phyloP scores from a whole-genome alignment of 2,797 vertebrate species.

The Triplophysa yarkandensis region DNA sequence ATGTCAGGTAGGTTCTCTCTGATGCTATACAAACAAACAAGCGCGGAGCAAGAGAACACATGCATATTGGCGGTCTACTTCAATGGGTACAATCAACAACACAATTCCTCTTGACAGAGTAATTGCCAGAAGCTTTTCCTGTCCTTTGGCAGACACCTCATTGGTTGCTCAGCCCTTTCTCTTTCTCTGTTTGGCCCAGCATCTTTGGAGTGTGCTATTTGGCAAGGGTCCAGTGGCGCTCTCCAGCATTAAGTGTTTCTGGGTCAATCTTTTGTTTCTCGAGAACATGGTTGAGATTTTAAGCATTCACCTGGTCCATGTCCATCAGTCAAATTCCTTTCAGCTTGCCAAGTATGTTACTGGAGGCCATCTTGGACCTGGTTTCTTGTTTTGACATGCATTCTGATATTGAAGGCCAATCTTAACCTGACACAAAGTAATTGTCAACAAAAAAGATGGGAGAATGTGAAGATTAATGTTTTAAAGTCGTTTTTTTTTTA shows the following conservation, averaged over 20 bases:
- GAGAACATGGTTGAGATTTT: slow-evolving; percentile 40
- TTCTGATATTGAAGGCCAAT: neutral
- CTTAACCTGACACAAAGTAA: slow-evolving; percentile 22
- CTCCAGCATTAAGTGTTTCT: slow-evolving; percentile 50
- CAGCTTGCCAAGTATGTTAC: slow-evolving; percentile 39
- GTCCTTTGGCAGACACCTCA: slow-evolving; percentile 71
- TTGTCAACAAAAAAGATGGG: slow-evolving; percentile 2
- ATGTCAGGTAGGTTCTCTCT: slow-evolving; percentile 56
- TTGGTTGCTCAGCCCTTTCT: slow-evolving; percentile 61
- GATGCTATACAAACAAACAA: slow-evolving; percentile 55
- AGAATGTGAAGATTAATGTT: slow-evolving; percentile 10
- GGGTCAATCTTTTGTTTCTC: slow-evolving; percentile 52
- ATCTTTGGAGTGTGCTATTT: slow-evolving; percentile 51
- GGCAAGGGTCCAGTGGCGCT: slow-evolving; percentile 34
- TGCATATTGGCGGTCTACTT: slow-evolving; percentile 53
- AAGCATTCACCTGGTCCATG: slow-evolving; percentile 39
- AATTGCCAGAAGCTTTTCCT: slow-evolving; percentile 73
- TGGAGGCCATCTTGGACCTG: slow-evolving; percentile 41
- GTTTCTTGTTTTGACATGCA: slow-evolving; percentile 42
- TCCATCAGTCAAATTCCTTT: slow-evolving; percentile 47
- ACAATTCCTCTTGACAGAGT: slow-evolving; percentile 72
- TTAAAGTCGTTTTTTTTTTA: neutral
- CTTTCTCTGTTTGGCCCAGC: slow-evolving; percentile 59
- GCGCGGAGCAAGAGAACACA: slow-evolving; percentile 59
- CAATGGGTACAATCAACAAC: slow-evolving; percentile 64